Percentiles rank a stretch among this genome's conserved stretches.
Conservation (phyloP, 2,888 invertebrate genomes). For the Heliconius erato region DNA sequence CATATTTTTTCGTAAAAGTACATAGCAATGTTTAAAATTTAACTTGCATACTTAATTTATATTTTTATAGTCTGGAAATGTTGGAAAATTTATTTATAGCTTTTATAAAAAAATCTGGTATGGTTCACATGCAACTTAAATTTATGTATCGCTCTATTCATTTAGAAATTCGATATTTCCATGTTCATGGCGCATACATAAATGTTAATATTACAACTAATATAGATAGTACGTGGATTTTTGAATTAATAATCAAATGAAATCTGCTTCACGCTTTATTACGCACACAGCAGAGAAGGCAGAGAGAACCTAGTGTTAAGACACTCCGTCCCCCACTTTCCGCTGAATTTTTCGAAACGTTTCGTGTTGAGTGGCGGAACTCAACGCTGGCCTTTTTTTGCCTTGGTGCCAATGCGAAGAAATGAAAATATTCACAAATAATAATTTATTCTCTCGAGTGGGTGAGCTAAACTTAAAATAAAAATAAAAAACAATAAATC, state of each 20-base stretch:
- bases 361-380: too few species aligned
- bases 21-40: neutral
- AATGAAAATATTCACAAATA: too few species aligned
- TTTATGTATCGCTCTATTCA: slow-evolving; percentile 11
- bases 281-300: too few species aligned
- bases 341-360: too few species aligned
- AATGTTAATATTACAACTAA: neutral
- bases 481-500: slow-evolving; percentile 27
- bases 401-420: too few species aligned
- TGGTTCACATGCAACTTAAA: neutral
- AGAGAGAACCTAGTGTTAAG: too few species aligned
- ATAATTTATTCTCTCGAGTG: too few species aligned
- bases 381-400: too few species aligned
- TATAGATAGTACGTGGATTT: neutral
- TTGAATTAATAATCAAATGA: neutral
- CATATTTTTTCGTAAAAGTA: neutral
- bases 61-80: neutral
- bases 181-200: neutral
- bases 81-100: neutral
- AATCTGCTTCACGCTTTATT: too few species aligned
- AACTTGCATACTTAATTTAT: slow-evolving; percentile 10
- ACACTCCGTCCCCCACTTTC: too few species aligned
- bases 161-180: slow-evolving; percentile 2
- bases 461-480: slow-evolving; percentile 23
- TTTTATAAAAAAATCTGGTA: neutral